Percentiles rank a stretch among this genome's conserved stretches.
Evolutionary conservation across 2,888 invertebrate species (phyloP).

Genomic region (Drosophila koepferae): DNA sequence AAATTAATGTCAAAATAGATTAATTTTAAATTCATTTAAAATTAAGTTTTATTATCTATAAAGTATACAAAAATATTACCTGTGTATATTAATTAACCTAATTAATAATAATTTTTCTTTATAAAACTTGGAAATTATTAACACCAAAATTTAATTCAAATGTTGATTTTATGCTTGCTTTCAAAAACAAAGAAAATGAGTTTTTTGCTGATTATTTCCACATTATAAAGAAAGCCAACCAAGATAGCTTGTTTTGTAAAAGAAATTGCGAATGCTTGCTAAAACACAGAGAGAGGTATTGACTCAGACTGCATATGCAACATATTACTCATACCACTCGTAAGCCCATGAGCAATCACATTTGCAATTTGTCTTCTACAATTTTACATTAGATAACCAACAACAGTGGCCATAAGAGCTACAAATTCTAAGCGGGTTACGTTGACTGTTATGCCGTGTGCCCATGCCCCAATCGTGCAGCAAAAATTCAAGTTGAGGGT

Average conservation of each 20-base stretch:
- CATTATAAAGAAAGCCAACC: background rate
- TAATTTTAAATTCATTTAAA: too few relatives aligned
- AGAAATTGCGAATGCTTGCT: background rate
- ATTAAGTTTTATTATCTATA: too few relatives aligned
- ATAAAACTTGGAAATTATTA: too few relatives aligned
- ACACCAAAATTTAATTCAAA: too few relatives aligned
- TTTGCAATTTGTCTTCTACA: slow-evolving; percentile 31
- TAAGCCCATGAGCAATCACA: slow-evolving; percentile 14
- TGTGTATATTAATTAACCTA: too few relatives aligned
- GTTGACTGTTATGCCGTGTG: slow-evolving; percentile 10
- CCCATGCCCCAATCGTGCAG: slow-evolving; percentile 4
- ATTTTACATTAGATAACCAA: slow-evolving; percentile 60
- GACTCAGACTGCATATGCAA: background rate
- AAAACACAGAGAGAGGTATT: background rate
- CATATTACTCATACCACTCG: slow-evolving; percentile 27
- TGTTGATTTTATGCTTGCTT: too few relatives aligned
- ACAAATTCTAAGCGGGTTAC: slow-evolving; percentile 37
- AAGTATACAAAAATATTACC: too few relatives aligned
- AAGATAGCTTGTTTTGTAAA: background rate
- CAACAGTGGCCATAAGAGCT: slow-evolving; percentile 36
- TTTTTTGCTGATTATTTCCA: too few relatives aligned
- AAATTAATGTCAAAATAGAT: too few relatives aligned
- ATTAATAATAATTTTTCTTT: too few relatives aligned
- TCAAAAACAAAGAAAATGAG: too few relatives aligned
- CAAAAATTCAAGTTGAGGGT: slow-evolving; percentile 76